Base-by-base conservation (phyloP, 2,113 vertebrate species). In the Hyperoodon ampullatus region DNA sequence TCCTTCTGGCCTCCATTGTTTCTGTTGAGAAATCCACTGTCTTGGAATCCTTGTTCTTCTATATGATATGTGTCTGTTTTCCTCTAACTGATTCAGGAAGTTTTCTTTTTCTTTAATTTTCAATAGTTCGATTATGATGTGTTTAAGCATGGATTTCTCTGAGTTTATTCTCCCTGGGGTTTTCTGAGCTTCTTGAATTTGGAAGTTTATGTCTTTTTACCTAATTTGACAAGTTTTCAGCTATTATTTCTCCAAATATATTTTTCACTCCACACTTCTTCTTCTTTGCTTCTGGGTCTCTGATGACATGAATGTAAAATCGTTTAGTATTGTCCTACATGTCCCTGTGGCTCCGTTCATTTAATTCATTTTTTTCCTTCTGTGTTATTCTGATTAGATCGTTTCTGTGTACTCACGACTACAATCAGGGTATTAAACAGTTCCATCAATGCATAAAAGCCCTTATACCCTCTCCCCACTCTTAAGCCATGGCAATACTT, bases 71-170 rank as follows among this genome's bases (percentile, higher is more conserved):
- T 80, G 12, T 78, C 28, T 80, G 21, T 80, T 58, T 80, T 80
- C 55, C 12, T 58, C 30, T 68, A 33, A 35, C 66, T 35, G 77
- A 55, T 58, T 42, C 14, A 83, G 26, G 81, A 63, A 47, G 44
- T 47, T 89, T 89, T 89, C 35, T 88, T 74, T 88, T 88, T 61
- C 35, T 63, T 83, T 61, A 47, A 60, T 89, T 65, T 65, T 89
- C 30, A n/a, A 0, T 89, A 75, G 13, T 63, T 61, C n/a, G 55
- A 42, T 88, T 60, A 47, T 26, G 28, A 89, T 75, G 6, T 63
- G 23, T 74, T 61, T 74, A 88, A 58, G 15, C 18, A 21, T 55
- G 50, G 10, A 58, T 71, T 87, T 87, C 50, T 87, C 72, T 61
- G 28, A 72, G 26, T 61, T 44, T 88, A 75, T 70, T 14, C 47